A percentile compares a stretch with the other conserved stretches of the same genome.
These are phyloP conservation scores for Temnothorax nylanderi DNA, from an alignment of 1,140 invertebrate genomes.

Conservation along the genomic window DNA sequence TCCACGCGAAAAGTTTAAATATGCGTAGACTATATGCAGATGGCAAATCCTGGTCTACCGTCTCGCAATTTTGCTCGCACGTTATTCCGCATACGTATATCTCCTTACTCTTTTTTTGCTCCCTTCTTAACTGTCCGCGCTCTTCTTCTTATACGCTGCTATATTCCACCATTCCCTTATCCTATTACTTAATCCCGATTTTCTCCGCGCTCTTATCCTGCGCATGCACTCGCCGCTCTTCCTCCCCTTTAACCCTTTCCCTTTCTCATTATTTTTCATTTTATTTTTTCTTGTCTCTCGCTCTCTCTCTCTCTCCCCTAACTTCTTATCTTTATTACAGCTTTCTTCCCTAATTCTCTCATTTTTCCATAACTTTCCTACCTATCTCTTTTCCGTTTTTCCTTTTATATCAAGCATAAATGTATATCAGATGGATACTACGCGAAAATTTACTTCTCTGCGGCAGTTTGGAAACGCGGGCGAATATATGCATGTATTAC, in stretches of 20 bases:
- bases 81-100: conserved; percentile 24
- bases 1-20: conserved; percentile 15
- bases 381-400: background rate
- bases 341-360: conserved; percentile 33
- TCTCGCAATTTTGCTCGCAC: conserved; percentile 33
- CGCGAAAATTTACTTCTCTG: conserved; percentile 24
- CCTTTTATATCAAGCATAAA: conserved; percentile 27
- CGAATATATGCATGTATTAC: background rate
- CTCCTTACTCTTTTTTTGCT: background rate
- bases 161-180: conserved; percentile 29
- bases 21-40: conserved; percentile 10
- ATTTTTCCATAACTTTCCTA: conserved; percentile 33
- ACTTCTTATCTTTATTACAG: conserved; percentile 50
- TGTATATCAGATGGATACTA: conserved; percentile 36
- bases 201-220: conserved; percentile 24
- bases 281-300: background rate
- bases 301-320: background rate
- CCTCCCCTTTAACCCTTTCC: background rate
- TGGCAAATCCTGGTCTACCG: conserved; percentile 1
- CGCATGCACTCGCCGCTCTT: background rate
- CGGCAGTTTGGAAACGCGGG: background rate
- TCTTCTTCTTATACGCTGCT: background rate
- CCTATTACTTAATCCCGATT: conserved; percentile 48
- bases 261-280: conserved; percentile 10
- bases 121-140: conserved; percentile 8